Conservation (phyloP, 2,888 invertebrate species). For the Anoncus sp. region DNA sequence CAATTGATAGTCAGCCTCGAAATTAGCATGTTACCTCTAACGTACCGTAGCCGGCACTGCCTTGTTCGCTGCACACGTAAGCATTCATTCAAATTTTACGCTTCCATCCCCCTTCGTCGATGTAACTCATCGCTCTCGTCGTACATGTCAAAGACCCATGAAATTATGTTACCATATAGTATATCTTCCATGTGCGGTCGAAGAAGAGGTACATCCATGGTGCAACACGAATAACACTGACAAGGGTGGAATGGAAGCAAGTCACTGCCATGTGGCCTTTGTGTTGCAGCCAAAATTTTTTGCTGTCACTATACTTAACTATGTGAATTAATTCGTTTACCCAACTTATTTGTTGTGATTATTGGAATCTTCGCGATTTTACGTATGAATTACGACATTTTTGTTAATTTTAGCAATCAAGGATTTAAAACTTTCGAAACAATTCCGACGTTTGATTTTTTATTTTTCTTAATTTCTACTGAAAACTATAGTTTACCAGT, state of each 20-base stretch:
- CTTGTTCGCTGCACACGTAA: constrained; percentile 66
- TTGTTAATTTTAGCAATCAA: no score
- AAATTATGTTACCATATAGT: constrained; percentile 73
- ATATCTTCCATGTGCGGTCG: constrained; percentile 7
- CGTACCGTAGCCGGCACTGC: constrained; percentile 74
- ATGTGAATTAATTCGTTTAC: no score
- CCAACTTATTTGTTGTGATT: no score
- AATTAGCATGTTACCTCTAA: constrained; percentile 81
- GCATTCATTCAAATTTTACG: constrained; percentile 83
- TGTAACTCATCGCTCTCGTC: constrained; percentile 62
- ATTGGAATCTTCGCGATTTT: no score
- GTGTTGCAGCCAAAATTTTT: no score
- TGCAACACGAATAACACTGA: background rate
- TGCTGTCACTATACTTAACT: no score
- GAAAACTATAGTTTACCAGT: background rate
- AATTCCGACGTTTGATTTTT: no score
- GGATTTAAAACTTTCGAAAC: no score
- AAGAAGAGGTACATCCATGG: background rate
- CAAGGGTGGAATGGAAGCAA: background rate
- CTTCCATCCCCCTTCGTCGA: constrained; percentile 74
- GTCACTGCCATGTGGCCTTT: background rate
- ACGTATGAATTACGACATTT: no score
- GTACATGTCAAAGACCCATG: constrained; percentile 73
- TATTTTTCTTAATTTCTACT: no score
- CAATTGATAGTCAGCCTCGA: constrained; percentile 59